These are phyloP conservation scores for Tipula lateralis DNA, from an alignment of 2,888 invertebrate genomes.

Conservation along the genomic window DNA sequence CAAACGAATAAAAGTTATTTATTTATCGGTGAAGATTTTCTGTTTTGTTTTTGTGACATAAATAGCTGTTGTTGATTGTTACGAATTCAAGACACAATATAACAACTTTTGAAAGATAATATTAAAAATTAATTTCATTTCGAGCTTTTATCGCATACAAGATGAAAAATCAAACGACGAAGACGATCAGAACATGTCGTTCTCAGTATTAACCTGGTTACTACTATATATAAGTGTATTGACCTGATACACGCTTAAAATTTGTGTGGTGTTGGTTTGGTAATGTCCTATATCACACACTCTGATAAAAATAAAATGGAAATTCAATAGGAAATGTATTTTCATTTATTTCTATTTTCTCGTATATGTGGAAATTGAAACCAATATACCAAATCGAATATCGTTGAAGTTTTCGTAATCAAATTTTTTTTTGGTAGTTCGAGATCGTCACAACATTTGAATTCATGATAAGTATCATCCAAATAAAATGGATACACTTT, in stretches of 20 bases:
- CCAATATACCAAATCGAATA: not conserved
- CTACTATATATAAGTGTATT: too few species aligned
- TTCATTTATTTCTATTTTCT: not conserved
- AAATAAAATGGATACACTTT: not conserved
- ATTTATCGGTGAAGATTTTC: too few species aligned
- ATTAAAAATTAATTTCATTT: not conserved
- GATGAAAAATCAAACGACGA: not conserved
- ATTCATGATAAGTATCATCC: not conserved
- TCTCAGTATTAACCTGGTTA: too few species aligned
- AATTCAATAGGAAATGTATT: not conserved
- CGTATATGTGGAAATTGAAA: not conserved
- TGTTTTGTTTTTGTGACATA: not conserved
- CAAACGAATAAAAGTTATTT: too few species aligned
- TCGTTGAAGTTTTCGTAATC: not conserved
- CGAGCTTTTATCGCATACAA: not conserved
- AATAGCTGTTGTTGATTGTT: not conserved
- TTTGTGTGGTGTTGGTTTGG: not conserved
- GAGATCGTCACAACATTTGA: not conserved
- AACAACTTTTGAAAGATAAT: not conserved
- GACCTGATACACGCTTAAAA: too few species aligned
- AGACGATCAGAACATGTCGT: not conserved
- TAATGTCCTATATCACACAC: not conserved
- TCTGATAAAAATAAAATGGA: not conserved
- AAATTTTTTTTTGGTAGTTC: not conserved
- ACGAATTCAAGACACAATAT: not conserved